Percentiles rank a stretch among this genome's conserved stretches.
phyloP scores from a whole-genome alignment of 2,888 invertebrate species.

The Trichogramma dendrolimi region DNA sequence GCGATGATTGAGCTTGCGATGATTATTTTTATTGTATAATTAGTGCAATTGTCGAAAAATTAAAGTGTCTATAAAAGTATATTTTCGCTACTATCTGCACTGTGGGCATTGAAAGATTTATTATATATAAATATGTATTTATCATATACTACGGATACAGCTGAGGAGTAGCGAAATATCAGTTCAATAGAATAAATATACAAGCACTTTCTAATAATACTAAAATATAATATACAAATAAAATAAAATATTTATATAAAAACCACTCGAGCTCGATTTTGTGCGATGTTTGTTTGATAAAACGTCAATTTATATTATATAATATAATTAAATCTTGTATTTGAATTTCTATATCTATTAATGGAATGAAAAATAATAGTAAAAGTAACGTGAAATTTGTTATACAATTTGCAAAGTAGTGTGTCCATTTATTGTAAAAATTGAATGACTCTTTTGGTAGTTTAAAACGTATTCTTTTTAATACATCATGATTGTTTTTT shows the following conservation, averaged over 20 bases:
- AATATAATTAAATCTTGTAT: constrained; percentile 15
- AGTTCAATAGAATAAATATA: not conserved
- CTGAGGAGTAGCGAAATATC: constrained; percentile 3
- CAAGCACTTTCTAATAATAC: not conserved
- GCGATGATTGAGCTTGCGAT: constrained; percentile 6
- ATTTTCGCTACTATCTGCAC: constrained; percentile 6
- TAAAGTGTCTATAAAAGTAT: not conserved
- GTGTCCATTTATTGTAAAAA: constrained; percentile 2
- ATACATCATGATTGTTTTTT: constrained; percentile 17
- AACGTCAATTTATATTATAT: constrained; percentile 16
- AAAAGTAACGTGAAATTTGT: constrained; percentile 20
- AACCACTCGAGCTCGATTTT: not conserved
- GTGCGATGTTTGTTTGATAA: not conserved
- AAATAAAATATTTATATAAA: not conserved
- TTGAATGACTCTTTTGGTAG: constrained; percentile 6
- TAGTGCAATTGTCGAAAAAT: not conserved
- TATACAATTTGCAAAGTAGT: constrained; percentile 10
- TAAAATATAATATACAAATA: not conserved
- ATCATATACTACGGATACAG: constrained; percentile 16
- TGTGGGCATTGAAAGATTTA: constrained; percentile 18
- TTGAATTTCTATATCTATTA: constrained; percentile 9
- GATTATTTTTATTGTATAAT: not conserved
- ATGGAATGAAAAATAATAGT: constrained; percentile 6
- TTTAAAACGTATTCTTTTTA: constrained; percentile 17
- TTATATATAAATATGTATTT: constrained; percentile 16